Evolutionary conservation across 2,113 vertebrate genomes (phyloP), one percentile per base, ranked within the genome.

Genomic region (Campylomormyrus numenius): DNA sequence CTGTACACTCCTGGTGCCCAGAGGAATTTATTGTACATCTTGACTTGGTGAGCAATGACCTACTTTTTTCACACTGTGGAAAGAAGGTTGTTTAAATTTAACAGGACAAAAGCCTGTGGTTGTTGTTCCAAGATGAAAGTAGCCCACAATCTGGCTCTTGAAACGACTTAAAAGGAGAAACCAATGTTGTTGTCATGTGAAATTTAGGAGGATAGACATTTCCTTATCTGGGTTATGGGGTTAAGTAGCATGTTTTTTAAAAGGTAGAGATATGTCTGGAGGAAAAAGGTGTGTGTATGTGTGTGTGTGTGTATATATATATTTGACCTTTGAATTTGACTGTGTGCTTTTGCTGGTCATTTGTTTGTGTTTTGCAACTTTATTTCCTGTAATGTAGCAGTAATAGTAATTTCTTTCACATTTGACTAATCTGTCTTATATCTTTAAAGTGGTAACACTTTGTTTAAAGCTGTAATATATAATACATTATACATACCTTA

Each of bases 51-150:
- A 85, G 56, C 24, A 45, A 85, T 85, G 90, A 45, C 90, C 90
- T 86, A 91, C 88, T 91, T 91, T 90, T n/a, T 56, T 27, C 46
- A 77, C 50, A 31, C 45, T 66, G 77, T 35, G 56, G 83, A 56
- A 89, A 88, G 74, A 86, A 74, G 83, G 45, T 35, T 86, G 70
- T 85, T 87, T 83, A 66, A 91, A 74, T 84, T 85, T 77, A 89
- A 83, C 83, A 74, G 88, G 39, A 48, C 90, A 48, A 42, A 48
- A 90, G 52, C 53, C 87, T 42, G 52, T 88, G 39, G 48, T 39
- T 88, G 49, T 88, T 90, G 80, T 13, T 88, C 85, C 58, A 49
- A 56, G 62, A 84, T 90, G 17, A 53, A 88, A 39, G 42, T 83
- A 27, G 31, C 27, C 80, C 53, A 58, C 88, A 48, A 48, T 74